Conservation (phyloP, 2,797 vertebrate genomes). For the Parambassis ranga region DNA sequence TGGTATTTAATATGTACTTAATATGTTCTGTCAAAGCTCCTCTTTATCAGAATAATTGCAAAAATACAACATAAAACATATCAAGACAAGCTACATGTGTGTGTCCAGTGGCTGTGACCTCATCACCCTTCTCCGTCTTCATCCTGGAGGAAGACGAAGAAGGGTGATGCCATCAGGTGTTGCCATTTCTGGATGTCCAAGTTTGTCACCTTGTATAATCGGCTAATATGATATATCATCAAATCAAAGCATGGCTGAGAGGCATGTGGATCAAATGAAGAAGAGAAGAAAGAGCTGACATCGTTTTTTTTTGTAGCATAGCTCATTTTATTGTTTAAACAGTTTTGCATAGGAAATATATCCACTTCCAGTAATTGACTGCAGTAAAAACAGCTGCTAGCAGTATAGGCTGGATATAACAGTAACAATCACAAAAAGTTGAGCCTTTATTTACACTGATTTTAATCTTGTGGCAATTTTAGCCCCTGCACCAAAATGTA, state of each 20-base stretch:
- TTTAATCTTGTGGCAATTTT: slow-evolving; percentile 99
- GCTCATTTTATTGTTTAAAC: slow-evolving; percentile 99
- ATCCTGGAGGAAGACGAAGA: too few relatives aligned
- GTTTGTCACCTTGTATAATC: too few relatives aligned
- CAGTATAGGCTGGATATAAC: slow-evolving; percentile 99
- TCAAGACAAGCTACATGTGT: too few relatives aligned
- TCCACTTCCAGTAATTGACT: slow-evolving; percentile 99
- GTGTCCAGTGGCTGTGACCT: too few relatives aligned
- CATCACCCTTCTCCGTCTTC: too few relatives aligned
- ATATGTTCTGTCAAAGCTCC: too few relatives aligned
- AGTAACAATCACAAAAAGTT: slow-evolving; percentile 99
- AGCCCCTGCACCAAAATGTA: slow-evolving; percentile 93
- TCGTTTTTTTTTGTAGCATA: slow-evolving; percentile 93
- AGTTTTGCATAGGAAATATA: slow-evolving; percentile 99
- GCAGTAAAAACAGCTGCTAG: slow-evolving; percentile 99
- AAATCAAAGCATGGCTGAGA: too few relatives aligned
- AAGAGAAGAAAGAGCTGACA: slow-evolving; percentile 70
- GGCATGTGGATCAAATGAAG: not conserved
- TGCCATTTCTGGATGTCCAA: too few relatives aligned
- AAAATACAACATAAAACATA: too few relatives aligned
- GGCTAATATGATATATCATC: too few relatives aligned
- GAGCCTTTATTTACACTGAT: slow-evolving; percentile 99
- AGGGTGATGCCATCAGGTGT: not conserved
- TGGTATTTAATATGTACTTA: too few relatives aligned
- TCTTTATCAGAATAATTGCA: too few relatives aligned